Evolutionary conservation across 2,113 vertebrate species (phyloP), one percentile per base, ranked within the genome.

Genomic region (Jacana jacana): DNA sequence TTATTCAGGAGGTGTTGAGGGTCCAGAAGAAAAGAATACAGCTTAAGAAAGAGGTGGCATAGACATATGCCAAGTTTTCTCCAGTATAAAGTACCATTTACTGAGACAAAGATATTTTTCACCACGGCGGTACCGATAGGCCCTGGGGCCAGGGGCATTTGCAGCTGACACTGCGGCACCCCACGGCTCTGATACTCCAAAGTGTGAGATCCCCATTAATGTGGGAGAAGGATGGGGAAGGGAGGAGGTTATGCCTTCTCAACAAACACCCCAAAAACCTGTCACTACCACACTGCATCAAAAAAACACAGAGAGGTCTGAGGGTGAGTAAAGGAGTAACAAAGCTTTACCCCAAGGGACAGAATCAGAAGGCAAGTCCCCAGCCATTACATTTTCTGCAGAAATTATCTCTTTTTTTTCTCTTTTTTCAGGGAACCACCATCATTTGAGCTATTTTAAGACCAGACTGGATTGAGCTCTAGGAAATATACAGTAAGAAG

Each of bases 401-500:
- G 73, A 81, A 77, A 54, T 13, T 51, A 15, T 76, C 48, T 55
- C 37, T 88, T 88, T n/a, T n/a, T n/a, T n/a, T n/a, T n/a, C n/a
- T n/a, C n/a, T n/a, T n/a, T n/a, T 92, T 93, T 75, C 54, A 86
- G 73, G 82, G 90, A 93, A 92, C 69, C 40, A 90, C 77, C 69
- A 89, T 68, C 10, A 79, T 81, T 46, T 86, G 86, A 86, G 13
- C 25, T 96, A 94, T 95, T 96, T 96, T 91, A 88, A 95, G 69
- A 86, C 27, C 25, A 61, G 73, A 60, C 22, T 78, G 39, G 48
- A 54, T 76, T 71, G 80, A 94, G 69, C 31, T 96, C 90, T 92
- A 96, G 93, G 96, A 97, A 96, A 95, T 81, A 81, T 69, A 96
- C 80, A 61, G 70, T 88, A 92, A 79, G 92, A 88, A 81, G 57